Evolutionary conservation across 1,140 invertebrate genomes (phyloP), one percentile per base, ranked within the genome.

Genomic region (Euschistus heros): DNA sequence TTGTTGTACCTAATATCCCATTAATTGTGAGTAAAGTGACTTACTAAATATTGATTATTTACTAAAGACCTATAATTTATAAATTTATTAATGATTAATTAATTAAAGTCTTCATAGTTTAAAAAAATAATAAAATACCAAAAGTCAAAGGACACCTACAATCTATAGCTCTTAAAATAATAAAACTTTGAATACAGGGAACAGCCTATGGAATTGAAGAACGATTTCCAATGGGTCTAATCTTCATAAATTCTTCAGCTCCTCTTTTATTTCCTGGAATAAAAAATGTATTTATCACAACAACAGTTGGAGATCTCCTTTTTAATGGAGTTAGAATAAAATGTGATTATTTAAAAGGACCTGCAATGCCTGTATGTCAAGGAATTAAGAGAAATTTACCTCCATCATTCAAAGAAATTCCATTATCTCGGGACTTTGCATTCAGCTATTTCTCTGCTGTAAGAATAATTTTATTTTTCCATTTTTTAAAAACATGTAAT

Each of bases 301-400:
- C 77, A 0, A 83, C 81, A 67, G 85, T 80, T 3, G 77, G 80
- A 64, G 84, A 88, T 57, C 68, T 89, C 14, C 75, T 90, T 26
- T 90, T 88, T 70, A 80, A 82, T 37, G 87, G 88, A 1, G 63
- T 88, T 15, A 67, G 78, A 26, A 44, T 61, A 20, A 66, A 62
- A 13, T 63, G 54, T 3, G 59, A 13, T 54, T 64, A 71, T 57
- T 71, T 59, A 2, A 62, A 73, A 22, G 64, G 66, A 69, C 64
- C 68, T 66, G 59, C 73, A 7, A 71, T 67, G 50, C 60, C 44
- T 7, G 44, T 24, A 50, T 63, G 37, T 8, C 54, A 18, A 46
- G 30, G 15, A n/a, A 57, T 61, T 5, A 26, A 22, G 20, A 57
- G 18, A 20, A 57, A 57, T 24, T 15, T 22, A 15, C 54, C 54